A percentile compares a stretch with the other conserved stretches of the same genome.
phyloP scores from a whole-genome alignment of 2,113 vertebrate species.

The Crocuta crocuta region DNA sequence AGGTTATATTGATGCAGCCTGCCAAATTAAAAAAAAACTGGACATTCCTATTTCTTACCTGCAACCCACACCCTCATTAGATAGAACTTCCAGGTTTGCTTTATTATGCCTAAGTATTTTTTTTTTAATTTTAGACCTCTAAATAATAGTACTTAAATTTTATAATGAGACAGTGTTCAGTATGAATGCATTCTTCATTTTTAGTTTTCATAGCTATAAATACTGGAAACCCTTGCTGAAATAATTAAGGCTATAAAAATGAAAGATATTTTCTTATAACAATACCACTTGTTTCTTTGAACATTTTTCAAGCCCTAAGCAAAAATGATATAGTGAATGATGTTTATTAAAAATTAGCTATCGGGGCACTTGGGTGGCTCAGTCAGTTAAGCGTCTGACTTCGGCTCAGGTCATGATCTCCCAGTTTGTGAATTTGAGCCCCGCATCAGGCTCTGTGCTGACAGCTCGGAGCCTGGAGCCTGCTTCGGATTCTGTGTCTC shows the following conservation, averaged over 20 bases:
- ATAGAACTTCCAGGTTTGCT: background rate
- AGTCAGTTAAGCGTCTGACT: too few relatives aligned
- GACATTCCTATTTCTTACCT: background rate
- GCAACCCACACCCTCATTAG: background rate
- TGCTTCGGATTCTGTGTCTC: too few relatives aligned
- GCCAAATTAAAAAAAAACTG: background rate
- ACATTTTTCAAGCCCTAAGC: background rate
- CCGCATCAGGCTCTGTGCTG: too few relatives aligned
- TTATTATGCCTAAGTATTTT: background rate
- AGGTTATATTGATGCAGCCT: background rate
- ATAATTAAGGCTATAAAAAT: background rate
- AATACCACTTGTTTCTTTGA: background rate
- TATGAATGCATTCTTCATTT: background rate
- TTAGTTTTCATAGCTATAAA: background rate
- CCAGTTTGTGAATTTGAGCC: too few relatives aligned
- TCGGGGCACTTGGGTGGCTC: too few relatives aligned
- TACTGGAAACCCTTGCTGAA: background rate
- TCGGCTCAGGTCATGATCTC: too few relatives aligned
- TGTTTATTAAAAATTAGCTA: background rate
- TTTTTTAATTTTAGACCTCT: background rate
- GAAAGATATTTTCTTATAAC: background rate
- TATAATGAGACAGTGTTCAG: background rate
- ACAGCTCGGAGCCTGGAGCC: too few relatives aligned
- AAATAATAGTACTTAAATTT: background rate
- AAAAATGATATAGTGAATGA: background rate